Conservation (phyloP, 2,888 invertebrate genomes). For the Cerastis leucographa region DNA sequence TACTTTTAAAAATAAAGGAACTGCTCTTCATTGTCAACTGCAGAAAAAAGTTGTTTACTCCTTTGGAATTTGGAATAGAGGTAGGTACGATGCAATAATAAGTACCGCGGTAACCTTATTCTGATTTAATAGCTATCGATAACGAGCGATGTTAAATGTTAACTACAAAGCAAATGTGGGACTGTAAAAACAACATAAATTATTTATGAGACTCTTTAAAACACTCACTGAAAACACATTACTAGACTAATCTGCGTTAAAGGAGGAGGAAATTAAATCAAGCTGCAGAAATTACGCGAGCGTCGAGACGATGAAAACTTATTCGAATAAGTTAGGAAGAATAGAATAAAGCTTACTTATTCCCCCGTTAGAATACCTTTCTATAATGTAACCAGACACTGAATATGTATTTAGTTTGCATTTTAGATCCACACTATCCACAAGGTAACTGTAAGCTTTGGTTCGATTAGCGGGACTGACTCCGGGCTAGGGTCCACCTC, state of each 20-base stretch:
- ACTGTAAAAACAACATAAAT: slow-evolving; percentile 69
- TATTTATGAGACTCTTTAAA: slow-evolving; percentile 68
- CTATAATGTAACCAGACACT: slow-evolving; percentile 45
- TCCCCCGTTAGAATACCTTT: slow-evolving; percentile 53
- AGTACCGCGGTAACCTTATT: slow-evolving; percentile 42
- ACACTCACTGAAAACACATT: slow-evolving; percentile 66
- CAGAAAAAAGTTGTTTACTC: not conserved
- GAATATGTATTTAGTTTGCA: slow-evolving; percentile 67
- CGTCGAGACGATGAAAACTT: slow-evolving; percentile 23
- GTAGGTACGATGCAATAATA: not conserved
- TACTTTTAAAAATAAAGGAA: slow-evolving; percentile 4
- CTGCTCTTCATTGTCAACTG: slow-evolving; percentile 16
- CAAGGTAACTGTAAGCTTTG: slow-evolving; percentile 78
- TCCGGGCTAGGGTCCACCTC: slow-evolving; percentile 74
- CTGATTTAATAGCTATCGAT: slow-evolving; percentile 44
- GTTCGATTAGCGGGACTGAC: slow-evolving; percentile 81
- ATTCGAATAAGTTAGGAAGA: slow-evolving; percentile 24
- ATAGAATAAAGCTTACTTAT: slow-evolving; percentile 32
- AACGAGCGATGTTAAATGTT: slow-evolving; percentile 55
- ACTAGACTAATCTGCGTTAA: slow-evolving; percentile 26
- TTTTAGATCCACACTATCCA: slow-evolving; percentile 70
- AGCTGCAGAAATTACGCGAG: slow-evolving; percentile 1
- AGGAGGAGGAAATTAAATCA: slow-evolving; percentile 33
- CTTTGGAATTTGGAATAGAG: not conserved
- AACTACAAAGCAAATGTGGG: slow-evolving; percentile 63